Percentiles rank a stretch among this genome's conserved stretches.
Conservation (phyloP, 2,888 invertebrate species). For the Steinernema carpocapsae region DNA sequence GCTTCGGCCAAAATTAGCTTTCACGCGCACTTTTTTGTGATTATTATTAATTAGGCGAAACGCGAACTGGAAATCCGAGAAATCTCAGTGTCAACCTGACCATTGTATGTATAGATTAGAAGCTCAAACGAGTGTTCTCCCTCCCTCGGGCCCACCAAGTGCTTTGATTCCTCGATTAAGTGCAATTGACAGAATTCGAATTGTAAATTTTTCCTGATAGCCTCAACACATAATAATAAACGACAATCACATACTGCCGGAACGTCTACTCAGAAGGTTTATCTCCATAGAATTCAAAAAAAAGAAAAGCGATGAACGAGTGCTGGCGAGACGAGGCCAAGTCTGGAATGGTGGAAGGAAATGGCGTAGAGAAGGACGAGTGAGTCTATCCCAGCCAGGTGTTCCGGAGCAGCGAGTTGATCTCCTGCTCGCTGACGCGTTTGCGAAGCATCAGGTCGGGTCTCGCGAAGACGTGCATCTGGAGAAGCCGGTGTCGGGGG, state of each 20-base stretch:
- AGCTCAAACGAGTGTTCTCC: background rate
- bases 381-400: conserved; percentile 7
- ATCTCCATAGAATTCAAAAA: background rate
- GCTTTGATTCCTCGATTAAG: background rate
- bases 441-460: conserved; percentile 27
- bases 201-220: too few species aligned
- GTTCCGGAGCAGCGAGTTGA: conserved; percentile 28
- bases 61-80: conserved; percentile 29
- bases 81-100: conserved; percentile 1
- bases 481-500: conserved; percentile 3
- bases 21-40: background rate
- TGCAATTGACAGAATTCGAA: background rate
- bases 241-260: too few species aligned
- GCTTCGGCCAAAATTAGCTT: background rate
- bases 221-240: too few species aligned
- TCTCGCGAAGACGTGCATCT: background rate
- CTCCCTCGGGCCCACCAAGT: background rate
- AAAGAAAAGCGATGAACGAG: background rate
- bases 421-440: conserved; percentile 31
- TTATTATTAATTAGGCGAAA: conserved; percentile 23
- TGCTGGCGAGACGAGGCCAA: background rate
- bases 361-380: background rate
- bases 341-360: background rate
- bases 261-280: too few species aligned
- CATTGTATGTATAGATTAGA: conserved; percentile 4